Evolutionary conservation across 2,888 invertebrate species (phyloP), one percentile per base, ranked within the genome.

Genomic region (Polyommatus icarus): DNA sequence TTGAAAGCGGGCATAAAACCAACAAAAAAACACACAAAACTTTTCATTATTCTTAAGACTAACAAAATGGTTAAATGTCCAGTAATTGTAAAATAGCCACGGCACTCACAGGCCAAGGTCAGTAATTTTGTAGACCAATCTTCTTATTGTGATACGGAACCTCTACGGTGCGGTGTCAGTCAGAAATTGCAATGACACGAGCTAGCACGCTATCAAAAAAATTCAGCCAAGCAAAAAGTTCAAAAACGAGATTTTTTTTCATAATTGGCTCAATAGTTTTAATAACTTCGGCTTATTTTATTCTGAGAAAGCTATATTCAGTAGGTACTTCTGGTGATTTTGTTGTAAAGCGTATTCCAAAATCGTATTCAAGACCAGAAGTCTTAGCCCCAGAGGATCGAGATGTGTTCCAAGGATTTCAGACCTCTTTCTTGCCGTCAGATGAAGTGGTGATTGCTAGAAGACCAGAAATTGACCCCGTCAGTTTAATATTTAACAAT

Each of bases 381-480:
- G 84, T 85, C 12, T 84, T 89, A 3, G 90, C 95, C 81, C 89
- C 95, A 20, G 95, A 96, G 78, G 95, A 95, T 79, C 89, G 95
- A 77, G 95, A 95, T 75, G 89, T 96, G 0, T 94, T 96, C 84
- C 92, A 95, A 81, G 96, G 96, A 80, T 95, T 95, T 77, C 94
- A 95, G 75, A 96, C 96, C 0, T 96, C 96, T 20, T 96, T 95
- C 83, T 86, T 96, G 71, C 96, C 96, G 0, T 88, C 90, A 0
- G 95, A 95, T 77, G 93, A 94, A 72, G 88, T 94, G 71, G 87
- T 92, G 71, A 86, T 95, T 57, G 93, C 94, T 57, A 24, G 77
- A 83, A 29, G 81, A 83, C 24, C 83, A 77, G 15, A 79, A 79
- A 1, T 88, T 89, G 0, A 85, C 85, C 15, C 67, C 29, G 24